These are phyloP conservation scores for Acholoe squamosa DNA, from an alignment of 2,888 invertebrate species.

Conservation along the genomic window DNA sequence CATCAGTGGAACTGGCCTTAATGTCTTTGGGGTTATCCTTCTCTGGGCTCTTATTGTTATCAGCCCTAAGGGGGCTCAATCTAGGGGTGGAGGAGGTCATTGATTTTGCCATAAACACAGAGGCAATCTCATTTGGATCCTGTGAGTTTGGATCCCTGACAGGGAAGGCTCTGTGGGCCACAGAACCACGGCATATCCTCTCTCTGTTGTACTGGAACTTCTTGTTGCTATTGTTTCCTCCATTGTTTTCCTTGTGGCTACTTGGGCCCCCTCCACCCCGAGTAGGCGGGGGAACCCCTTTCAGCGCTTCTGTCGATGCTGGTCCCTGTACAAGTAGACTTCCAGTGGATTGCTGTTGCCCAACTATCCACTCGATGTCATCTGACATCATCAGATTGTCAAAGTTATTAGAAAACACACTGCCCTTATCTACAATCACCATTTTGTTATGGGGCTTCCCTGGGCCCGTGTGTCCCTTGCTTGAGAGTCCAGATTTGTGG, in stretches of 20 bases:
- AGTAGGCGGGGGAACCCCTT: not conserved
- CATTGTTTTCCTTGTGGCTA: too few relatives aligned
- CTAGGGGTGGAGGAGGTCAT: not conserved
- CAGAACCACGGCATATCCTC: constrained; percentile 52
- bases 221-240: not conserved
- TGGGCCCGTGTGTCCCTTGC: not conserved
- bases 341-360: constrained; percentile 69
- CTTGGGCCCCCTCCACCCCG: not conserved
- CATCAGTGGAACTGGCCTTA: constrained; percentile 5
- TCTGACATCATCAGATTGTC: constrained; percentile 33
- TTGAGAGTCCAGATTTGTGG: not conserved
- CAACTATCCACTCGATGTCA: constrained; percentile 52
- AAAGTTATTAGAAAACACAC: constrained; percentile 24
- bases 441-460: constrained; percentile 31
- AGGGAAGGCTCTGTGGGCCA: constrained; percentile 20
- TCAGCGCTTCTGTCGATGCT: not conserved
- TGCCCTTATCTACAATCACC: constrained; percentile 46
- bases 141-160: not conserved
- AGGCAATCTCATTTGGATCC: not conserved
- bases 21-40: not conserved
- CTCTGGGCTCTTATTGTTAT: not conserved
- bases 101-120: constrained; percentile 6
- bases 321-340: constrained; percentile 70
- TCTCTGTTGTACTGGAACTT: constrained; percentile 43
- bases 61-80: not conserved